Conservation (phyloP, 23 tunicate genomes). For the Halocynthia aurantium region DNA sequence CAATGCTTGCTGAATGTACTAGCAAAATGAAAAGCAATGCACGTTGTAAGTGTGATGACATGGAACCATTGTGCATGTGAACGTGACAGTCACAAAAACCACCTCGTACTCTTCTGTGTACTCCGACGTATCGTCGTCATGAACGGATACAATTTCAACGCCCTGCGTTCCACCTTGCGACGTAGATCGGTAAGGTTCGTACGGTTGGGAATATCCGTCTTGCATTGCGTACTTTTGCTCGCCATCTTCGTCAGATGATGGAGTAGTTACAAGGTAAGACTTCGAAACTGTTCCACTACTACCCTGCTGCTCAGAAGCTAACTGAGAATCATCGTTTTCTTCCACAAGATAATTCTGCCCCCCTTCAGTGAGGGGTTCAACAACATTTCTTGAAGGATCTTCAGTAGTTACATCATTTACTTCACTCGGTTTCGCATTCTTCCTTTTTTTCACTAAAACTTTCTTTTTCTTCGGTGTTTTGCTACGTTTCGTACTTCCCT, state of each 20-base stretch:
- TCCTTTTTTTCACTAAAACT: constrained; percentile 19
- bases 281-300: neutral
- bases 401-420: neutral
- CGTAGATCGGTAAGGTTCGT: no score
- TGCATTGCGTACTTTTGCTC: neutral
- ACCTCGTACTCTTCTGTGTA: constrained; percentile 7
- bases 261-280: constrained; percentile 7
- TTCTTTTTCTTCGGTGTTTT: constrained; percentile 2
- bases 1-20: no score
- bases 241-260: constrained; percentile 13
- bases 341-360: constrained; percentile 15
- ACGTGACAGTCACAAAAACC: neutral
- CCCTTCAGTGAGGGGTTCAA: neutral
- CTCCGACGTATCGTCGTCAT: constrained; percentile 5
- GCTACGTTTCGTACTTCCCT: no score
- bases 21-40: no score
- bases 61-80: neutral
- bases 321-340: constrained; percentile 13
- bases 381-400: no score
- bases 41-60: neutral
- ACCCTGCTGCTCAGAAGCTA: neutral
- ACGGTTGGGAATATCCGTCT: no score
- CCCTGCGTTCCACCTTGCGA: neutral
- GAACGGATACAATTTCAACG: constrained; percentile 16
- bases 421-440: neutral